A percentile compares a stretch with the other conserved stretches of the same genome.
Evolutionary conservation across 2,797 vertebrate genomes (phyloP).

Genomic region (Poeciliopsis infans): DNA sequence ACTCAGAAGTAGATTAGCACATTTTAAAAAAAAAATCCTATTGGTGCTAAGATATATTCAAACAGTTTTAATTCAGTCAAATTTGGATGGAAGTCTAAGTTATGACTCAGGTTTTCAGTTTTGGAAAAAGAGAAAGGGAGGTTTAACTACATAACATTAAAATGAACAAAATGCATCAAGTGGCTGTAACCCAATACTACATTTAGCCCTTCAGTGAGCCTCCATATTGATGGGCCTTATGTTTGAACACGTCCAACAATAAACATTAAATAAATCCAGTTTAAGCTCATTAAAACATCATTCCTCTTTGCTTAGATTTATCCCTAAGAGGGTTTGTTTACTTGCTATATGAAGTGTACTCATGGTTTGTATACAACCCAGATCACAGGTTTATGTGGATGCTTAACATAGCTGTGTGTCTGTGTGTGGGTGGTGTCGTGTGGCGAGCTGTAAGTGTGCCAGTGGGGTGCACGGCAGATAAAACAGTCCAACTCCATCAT

Average conservation of each 20-base stretch:
- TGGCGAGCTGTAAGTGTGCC: constrained; percentile 71
- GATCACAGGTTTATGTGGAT: constrained; percentile 44
- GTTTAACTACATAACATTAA: not conserved
- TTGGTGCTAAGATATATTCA: not conserved
- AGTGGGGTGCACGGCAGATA: constrained; percentile 71
- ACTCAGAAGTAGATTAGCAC: not conserved
- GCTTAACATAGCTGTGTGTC: constrained; percentile 29
- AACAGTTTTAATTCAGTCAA: not conserved
- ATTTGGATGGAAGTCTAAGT: constrained; percentile 1
- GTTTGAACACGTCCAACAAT: constrained; percentile 6
- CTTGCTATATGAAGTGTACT: constrained; percentile 23
- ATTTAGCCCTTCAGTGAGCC: constrained; percentile 2
- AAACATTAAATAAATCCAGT: constrained; percentile 10
- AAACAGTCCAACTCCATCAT: constrained; percentile 78
- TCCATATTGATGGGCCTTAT: constrained; percentile 10
- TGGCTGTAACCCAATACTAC: constrained; percentile 2
- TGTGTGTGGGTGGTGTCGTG: constrained; percentile 40
- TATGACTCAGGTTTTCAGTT: not conserved
- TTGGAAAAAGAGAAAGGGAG: not conserved
- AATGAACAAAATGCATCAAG: not conserved
- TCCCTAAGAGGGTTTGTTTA: constrained; percentile 7
- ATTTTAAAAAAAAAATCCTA: not conserved
- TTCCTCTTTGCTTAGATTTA: not conserved
- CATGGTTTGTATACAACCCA: constrained; percentile 18
- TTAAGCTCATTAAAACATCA: not conserved